phyloP scores from a whole-genome alignment of 2,797 vertebrate genomes.

The Remorina albescens region DNA sequence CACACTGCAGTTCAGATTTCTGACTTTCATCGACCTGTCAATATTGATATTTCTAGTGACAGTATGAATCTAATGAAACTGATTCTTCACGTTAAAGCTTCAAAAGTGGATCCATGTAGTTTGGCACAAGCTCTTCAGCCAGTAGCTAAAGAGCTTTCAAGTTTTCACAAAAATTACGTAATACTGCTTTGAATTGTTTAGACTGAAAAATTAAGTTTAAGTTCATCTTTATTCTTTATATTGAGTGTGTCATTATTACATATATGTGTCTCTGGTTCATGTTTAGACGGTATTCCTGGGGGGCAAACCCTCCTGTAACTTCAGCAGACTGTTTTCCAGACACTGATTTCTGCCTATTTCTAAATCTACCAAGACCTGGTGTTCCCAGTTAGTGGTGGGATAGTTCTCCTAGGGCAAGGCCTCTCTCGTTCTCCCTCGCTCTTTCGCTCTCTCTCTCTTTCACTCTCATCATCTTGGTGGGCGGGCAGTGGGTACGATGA shows the following conservation, averaged over 20 bases:
- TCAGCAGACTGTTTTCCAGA: conserved; percentile 29
- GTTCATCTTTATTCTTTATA: conserved; percentile 15
- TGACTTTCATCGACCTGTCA: neutral
- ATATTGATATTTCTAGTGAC: too few relatives aligned
- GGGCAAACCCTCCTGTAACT: conserved; percentile 9
- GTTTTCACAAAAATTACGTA: neutral
- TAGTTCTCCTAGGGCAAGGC: conserved; percentile 68
- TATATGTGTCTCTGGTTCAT: conserved; percentile 14
- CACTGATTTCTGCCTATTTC: conserved; percentile 39
- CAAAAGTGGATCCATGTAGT: too few relatives aligned
- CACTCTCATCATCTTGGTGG: conserved; percentile 78
- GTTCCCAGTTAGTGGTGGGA: conserved; percentile 56
- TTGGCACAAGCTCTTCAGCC: too few relatives aligned
- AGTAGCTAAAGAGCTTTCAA: neutral
- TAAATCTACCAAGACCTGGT: conserved; percentile 45
- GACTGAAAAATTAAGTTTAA: too few relatives aligned
- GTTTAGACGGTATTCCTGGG: neutral
- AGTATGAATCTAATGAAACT: too few relatives aligned
- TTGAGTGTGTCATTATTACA: conserved; percentile 3
- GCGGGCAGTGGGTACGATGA: conserved; percentile 81
- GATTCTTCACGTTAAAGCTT: neutral
- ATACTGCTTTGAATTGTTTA: neutral
- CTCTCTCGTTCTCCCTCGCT: conserved; percentile 54
- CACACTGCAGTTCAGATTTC: neutral
- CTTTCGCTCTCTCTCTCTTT: conserved; percentile 39